These are phyloP conservation scores for Gnathonemus longibarbis DNA, from an alignment of 2,113 vertebrate genomes.

Conservation along the genomic window DNA sequence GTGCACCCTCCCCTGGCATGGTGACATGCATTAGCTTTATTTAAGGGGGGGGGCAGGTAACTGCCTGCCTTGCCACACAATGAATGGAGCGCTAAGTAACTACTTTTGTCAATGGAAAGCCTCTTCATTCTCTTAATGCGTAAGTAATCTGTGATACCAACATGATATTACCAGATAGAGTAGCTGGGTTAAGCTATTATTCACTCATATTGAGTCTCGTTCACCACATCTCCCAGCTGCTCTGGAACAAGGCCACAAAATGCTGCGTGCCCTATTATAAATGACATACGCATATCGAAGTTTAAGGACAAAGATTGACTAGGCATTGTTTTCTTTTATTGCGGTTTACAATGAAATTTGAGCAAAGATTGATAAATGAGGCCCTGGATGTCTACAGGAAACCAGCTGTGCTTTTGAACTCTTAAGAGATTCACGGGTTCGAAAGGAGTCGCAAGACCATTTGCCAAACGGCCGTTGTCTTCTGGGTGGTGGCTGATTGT, in stretches of 20 bases:
- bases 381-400: background rate
- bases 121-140: background rate
- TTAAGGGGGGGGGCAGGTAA: background rate
- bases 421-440: background rate
- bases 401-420: background rate
- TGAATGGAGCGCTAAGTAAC: background rate
- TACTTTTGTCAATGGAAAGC: background rate
- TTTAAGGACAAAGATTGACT: background rate
- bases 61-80: background rate
- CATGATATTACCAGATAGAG: background rate
- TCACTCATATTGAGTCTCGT: background rate
- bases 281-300: background rate
- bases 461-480: background rate
- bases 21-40: background rate
- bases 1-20: background rate
- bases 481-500: background rate
- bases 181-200: background rate
- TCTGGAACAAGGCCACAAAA: background rate
- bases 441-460: background rate
- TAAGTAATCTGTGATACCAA: background rate
- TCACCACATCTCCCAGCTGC: background rate
- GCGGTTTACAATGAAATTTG: background rate
- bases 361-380: background rate
- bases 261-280: background rate
- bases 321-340: background rate